Base-by-base conservation (phyloP, 2,888 invertebrate species). In the Clitarchus hookeri region DNA sequence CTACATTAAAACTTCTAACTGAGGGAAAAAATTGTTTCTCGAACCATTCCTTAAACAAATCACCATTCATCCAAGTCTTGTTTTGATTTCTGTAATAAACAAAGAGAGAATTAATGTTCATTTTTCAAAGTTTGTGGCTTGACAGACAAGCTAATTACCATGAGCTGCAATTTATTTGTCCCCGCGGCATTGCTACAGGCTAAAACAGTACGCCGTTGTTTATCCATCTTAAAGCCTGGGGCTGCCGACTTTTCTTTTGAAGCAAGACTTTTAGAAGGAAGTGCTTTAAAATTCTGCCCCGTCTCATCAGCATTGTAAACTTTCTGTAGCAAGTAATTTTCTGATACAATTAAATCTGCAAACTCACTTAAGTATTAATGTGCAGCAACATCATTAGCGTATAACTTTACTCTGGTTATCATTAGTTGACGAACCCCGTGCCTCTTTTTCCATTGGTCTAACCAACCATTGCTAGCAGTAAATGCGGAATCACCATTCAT, bases 1-100 rank as follows among this genome's bases (percentile, higher is more conserved):
- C 77, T 84, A n/a, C 44, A 77, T 84, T 84, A 44, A 84, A 77
- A 11, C n/a, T 77, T 84, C 12, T 84, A 26, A 84, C 84, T 26
- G 84, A 84, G 9, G 77, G 78, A n/a, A n/a, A n/a, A n/a, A n/a
- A 78, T 84, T 84, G 77, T 44, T 84, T 84, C 23, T 84, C 78
- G 13, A 84, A 27, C 36, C 36, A 2, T 12, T 84, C 27, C 27
- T 77, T n/a, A n/a, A n/a, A 84, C 19, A 84, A 77, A 77, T 12
- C 27, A 84, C 44, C 16, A 36, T n/a, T 54, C 84, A 84, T 26
- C 84, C 78, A 54, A n/a, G 84, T 12, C 44, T 54, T 84, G 44
- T 44, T 84, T 44, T 84, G 44, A 84, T 84, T 84, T 19, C 44
- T 84, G 84, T 84, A 84, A 84, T 84, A 84, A 4, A 84, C 65